Percentiles rank a stretch among this genome's conserved stretches.
phyloP scores from a whole-genome alignment of 2,113 vertebrate species.

The Eonycteris spelaea region DNA sequence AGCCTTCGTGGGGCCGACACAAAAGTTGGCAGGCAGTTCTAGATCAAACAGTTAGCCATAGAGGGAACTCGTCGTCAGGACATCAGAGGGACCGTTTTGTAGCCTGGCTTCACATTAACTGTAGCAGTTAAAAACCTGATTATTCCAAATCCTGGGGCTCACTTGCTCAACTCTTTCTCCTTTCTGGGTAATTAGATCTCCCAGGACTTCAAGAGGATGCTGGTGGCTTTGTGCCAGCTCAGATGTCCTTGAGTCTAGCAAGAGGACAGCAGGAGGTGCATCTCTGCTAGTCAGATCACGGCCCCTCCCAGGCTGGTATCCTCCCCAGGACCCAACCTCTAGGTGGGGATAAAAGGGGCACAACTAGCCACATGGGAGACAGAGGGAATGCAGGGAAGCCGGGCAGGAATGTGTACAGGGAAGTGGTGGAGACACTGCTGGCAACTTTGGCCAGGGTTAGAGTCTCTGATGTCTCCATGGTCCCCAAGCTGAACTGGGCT shows the following conservation, averaged over 20 bases:
- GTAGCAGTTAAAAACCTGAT: conserved; percentile 14
- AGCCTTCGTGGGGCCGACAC: not conserved
- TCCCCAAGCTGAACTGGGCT: not conserved
- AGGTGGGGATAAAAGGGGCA: not conserved
- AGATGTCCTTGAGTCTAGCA: not conserved
- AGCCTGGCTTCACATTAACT: not conserved
- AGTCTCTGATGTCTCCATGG: not conserved
- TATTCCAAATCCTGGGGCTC: not conserved
- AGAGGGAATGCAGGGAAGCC: not conserved
- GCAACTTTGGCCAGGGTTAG: not conserved
- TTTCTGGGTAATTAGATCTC: conserved; percentile 38
- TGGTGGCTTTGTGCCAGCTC: not conserved
- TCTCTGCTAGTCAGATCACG: not conserved
- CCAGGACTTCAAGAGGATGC: not conserved
- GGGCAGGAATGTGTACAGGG: not conserved
- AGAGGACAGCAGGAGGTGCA: not conserved
- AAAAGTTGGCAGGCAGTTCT: not conserved
- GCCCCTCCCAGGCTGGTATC: not conserved
- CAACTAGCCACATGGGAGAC: not conserved
- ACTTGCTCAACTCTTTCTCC: not conserved
- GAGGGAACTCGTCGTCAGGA: not conserved
- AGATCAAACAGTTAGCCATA: conserved; percentile 30
- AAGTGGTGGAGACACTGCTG: not conserved
- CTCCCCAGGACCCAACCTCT: not conserved
- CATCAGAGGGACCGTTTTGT: not conserved